A percentile compares a stretch with the other conserved stretches of the same genome.
Conservation (phyloP, 1,140 invertebrate genomes). For the Drosophila seguyi region DNA sequence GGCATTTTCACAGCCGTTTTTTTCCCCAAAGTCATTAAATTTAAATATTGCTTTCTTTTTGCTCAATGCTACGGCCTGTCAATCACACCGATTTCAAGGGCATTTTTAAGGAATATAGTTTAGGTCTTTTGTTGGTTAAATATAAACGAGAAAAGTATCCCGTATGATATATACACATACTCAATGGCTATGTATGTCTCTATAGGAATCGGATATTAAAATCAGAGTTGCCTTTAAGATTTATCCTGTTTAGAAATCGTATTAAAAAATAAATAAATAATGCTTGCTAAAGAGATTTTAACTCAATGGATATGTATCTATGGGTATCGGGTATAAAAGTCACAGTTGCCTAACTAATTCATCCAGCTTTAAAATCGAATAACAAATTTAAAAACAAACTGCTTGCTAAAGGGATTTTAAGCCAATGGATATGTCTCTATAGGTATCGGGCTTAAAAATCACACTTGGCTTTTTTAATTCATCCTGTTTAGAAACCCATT, state of each 20-base stretch:
- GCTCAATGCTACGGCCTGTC: neutral
- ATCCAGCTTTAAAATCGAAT: too few relatives aligned
- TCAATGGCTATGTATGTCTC: too few relatives aligned
- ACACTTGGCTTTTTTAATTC: too few relatives aligned
- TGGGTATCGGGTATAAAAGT: too few relatives aligned
- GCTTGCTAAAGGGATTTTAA: too few relatives aligned
- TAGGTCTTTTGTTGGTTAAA: neutral
- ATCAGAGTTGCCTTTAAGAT: too few relatives aligned
- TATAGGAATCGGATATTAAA: too few relatives aligned
- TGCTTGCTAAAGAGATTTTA: neutral
- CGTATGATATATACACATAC: neutral
- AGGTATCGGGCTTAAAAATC: too few relatives aligned
- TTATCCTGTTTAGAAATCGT: neutral
- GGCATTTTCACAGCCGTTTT: conserved; percentile 8
- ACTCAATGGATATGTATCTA: too few relatives aligned
- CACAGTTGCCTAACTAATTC: too few relatives aligned
- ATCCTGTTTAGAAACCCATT: neutral
- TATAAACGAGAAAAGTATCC: neutral
- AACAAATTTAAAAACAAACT: too few relatives aligned
- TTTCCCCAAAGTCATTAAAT: conserved; percentile 25
- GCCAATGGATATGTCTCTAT: too few relatives aligned
- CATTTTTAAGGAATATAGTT: neutral
- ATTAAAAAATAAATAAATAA: neutral
- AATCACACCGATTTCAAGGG: conserved; percentile 3
- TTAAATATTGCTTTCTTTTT: conserved; percentile 22